A percentile compares a stretch with the other conserved stretches of the same genome.
These are phyloP conservation scores for Ursus arctos DNA, from an alignment of 2,113 vertebrate genomes.

Conservation along the genomic window DNA sequence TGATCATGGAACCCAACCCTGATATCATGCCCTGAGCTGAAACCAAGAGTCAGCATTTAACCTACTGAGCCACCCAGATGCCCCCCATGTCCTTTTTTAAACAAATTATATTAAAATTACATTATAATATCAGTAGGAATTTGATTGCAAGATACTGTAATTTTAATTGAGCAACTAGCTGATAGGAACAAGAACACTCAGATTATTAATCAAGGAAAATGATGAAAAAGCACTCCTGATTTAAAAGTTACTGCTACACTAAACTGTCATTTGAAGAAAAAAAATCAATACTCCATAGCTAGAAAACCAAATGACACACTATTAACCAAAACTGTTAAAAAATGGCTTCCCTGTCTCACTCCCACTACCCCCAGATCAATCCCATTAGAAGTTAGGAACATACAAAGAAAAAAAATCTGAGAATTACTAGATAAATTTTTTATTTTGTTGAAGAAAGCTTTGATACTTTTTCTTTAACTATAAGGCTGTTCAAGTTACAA, in stretches of 20 bases:
- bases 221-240: background rate
- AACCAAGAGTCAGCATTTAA: background rate
- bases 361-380: background rate
- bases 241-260: conserved; percentile 32
- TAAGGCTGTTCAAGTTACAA: background rate
- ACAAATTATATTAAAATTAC: background rate
- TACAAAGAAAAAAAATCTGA: background rate
- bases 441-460: background rate
- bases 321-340: background rate
- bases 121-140: background rate
- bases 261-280: conserved; percentile 28
- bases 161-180: conserved; percentile 66
- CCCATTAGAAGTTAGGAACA: background rate
- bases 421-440: background rate
- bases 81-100: background rate
- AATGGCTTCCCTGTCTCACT: background rate
- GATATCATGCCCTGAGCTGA: background rate
- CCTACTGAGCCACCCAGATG: background rate
- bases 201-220: conserved; percentile 42
- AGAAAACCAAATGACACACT: background rate
- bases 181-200: background rate
- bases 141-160: conserved; percentile 32
- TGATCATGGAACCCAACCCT: background rate
- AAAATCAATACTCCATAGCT: background rate
- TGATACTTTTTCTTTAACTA: background rate